Evolutionary conservation across 2,113 vertebrate genomes (phyloP).

Genomic region (Rhinichthys klamathensis): DNA sequence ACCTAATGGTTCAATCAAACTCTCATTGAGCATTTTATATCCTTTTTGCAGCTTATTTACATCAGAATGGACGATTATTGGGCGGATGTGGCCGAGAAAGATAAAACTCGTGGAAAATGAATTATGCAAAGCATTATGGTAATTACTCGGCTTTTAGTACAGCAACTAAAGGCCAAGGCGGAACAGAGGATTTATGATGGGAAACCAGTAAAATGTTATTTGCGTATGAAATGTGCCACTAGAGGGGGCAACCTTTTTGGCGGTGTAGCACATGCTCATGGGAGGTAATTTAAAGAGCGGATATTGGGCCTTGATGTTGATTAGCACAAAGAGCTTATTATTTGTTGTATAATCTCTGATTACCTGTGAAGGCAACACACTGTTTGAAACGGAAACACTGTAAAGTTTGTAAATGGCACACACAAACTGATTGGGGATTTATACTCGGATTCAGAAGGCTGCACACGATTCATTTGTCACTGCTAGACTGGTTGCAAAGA

Average conservation of each 20-base stretch:
- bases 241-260: slow-evolving; percentile 37
- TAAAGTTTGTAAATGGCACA: slow-evolving; percentile 27
- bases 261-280: background rate
- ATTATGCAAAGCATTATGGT: slow-evolving; percentile 42
- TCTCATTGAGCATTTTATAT: background rate
- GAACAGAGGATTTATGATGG: slow-evolving; percentile 30
- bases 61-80: slow-evolving; percentile 24
- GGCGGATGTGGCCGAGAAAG: background rate
- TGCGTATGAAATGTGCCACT: background rate
- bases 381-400: slow-evolving; percentile 45
- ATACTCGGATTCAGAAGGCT: background rate
- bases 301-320: slow-evolving; percentile 44
- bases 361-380: slow-evolving; percentile 56
- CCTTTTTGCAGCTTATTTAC: slow-evolving; percentile 21
- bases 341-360: slow-evolving; percentile 55
- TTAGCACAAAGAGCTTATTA: slow-evolving; percentile 49
- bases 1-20: slow-evolving; percentile 30
- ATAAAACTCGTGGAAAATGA: slow-evolving; percentile 28
- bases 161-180: slow-evolving; percentile 5
- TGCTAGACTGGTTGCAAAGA: background rate
- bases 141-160: slow-evolving; percentile 34
- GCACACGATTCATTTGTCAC: background rate
- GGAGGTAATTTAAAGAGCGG: slow-evolving; percentile 15
- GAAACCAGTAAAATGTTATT: slow-evolving; percentile 5
- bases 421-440: slow-evolving; percentile 28